These are phyloP conservation scores for Equus przewalskii DNA, from an alignment of 2,113 vertebrate genomes.

Conservation along the genomic window DNA sequence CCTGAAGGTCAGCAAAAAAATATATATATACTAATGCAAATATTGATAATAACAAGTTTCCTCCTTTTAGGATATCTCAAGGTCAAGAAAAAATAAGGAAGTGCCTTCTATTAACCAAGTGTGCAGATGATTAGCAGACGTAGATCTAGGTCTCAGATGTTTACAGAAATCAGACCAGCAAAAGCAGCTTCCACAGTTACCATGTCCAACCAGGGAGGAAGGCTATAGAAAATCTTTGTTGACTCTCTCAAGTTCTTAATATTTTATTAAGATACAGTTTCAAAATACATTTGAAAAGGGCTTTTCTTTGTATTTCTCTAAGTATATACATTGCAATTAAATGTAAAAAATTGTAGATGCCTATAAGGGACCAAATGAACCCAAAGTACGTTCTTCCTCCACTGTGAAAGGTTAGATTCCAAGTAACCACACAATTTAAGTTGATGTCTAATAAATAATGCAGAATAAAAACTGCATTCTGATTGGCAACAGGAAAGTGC, in stretches of 20 bases:
- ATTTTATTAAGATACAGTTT: conserved; percentile 88
- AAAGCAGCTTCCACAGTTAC: conserved; percentile 75
- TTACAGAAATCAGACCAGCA: conserved; percentile 86
- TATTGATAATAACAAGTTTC: neutral
- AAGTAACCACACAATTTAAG: conserved; percentile 50
- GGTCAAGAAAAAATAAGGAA: conserved; percentile 23
- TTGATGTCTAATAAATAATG: neutral
- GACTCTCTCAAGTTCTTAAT: conserved; percentile 84
- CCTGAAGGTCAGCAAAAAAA: conserved; percentile 25
- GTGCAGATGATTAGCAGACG: conserved; percentile 18
- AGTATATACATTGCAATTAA: conserved; percentile 36
- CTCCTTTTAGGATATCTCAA: conserved; percentile 44
- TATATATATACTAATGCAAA: neutral
- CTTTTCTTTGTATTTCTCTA: conserved; percentile 51
- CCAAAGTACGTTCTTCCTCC: neutral
- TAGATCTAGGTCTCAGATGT: conserved; percentile 87
- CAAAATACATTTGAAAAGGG: conserved; percentile 39
- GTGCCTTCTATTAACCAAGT: conserved; percentile 38
- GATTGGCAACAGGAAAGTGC: conserved; percentile 50
- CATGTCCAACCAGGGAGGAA: conserved; percentile 78
- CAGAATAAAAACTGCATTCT: conserved; percentile 67
- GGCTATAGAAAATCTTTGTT: conserved; percentile 84
- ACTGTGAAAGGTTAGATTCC: conserved; percentile 48
- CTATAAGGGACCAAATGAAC: conserved; percentile 6
- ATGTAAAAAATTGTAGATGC: conserved; percentile 42